phyloP scores from a whole-genome alignment of 2,797 vertebrate genomes.

The Pangasius krempfi region DNA sequence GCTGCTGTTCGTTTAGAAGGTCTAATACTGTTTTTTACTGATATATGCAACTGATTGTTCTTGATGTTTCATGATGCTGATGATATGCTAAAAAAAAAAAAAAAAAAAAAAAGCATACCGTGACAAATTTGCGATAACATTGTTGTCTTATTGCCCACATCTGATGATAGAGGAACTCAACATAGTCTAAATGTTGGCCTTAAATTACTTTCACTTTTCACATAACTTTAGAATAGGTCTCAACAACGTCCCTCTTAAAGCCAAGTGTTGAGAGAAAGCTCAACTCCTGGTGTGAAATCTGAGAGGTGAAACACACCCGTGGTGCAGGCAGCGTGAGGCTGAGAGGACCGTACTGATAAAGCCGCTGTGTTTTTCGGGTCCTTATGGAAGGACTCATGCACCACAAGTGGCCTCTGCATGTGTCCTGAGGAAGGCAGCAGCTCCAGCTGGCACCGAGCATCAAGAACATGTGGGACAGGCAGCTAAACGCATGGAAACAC shows the following conservation, averaged over 20 bases:
- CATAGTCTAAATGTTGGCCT: neutral
- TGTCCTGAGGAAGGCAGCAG: slow-evolving; percentile 55
- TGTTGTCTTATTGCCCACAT: neutral
- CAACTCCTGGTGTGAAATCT: slow-evolving; percentile 26
- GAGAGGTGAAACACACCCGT: slow-evolving; percentile 25
- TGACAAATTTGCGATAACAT: neutral
- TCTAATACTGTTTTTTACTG: neutral
- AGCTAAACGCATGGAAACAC: slow-evolving; percentile 46
- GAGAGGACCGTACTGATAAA: slow-evolving; percentile 33
- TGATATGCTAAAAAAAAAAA: no score
- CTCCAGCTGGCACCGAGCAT: slow-evolving; percentile 51
- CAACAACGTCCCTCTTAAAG: neutral
- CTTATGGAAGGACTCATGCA: slow-evolving; percentile 31
- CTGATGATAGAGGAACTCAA: neutral
- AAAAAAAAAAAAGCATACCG: neutral
- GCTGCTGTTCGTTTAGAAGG: neutral
- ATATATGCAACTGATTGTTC: neutral
- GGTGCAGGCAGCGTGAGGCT: neutral
- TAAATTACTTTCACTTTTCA: neutral
- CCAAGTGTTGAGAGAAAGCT: neutral
- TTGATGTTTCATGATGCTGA: neutral
- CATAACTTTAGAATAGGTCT: neutral
- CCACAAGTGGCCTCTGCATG: slow-evolving; percentile 58
- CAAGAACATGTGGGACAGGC: slow-evolving; percentile 47
- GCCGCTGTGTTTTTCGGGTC: slow-evolving; percentile 37